A percentile compares a stretch with the other conserved stretches of the same genome.
These are phyloP conservation scores for Orthosia incerta DNA, from an alignment of 2,888 invertebrate species.

Conservation along the genomic window DNA sequence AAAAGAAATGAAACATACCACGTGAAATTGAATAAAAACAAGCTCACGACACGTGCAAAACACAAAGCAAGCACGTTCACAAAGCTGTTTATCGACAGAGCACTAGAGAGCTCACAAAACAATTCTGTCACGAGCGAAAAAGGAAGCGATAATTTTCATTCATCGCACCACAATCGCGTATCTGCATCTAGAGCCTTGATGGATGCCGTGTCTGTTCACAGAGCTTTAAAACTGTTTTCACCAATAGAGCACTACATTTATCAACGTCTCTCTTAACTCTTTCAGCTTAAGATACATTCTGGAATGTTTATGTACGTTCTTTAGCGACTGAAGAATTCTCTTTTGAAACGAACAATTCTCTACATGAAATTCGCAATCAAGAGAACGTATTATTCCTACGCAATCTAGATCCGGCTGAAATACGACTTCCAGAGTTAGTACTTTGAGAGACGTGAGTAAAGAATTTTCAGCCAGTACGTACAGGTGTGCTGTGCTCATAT, in stretches of 20 bases:
- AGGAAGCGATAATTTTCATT: slow-evolving; percentile 56
- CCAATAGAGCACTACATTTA: slow-evolving; percentile 47
- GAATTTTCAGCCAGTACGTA: slow-evolving; percentile 33
- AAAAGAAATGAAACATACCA: background rate
- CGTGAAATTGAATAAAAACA: slow-evolving; percentile 8
- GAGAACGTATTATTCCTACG: slow-evolving; percentile 21
- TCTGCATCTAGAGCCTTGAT: slow-evolving; percentile 51
- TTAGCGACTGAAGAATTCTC: slow-evolving; percentile 26
- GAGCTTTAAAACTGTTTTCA: slow-evolving; percentile 42
- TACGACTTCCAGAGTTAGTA: slow-evolving; percentile 27
- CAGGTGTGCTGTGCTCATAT: slow-evolving; percentile 20
- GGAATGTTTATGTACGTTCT: slow-evolving; percentile 28
- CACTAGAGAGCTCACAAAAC: slow-evolving; percentile 33
- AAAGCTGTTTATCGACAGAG: slow-evolving; percentile 32
- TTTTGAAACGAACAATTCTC: slow-evolving; percentile 21
- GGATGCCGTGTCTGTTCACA: slow-evolving; percentile 46
- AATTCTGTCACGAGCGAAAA: slow-evolving; percentile 48
- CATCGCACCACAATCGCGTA: slow-evolving; percentile 50
- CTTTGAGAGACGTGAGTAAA: slow-evolving; percentile 31
- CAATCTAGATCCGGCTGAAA: slow-evolving; percentile 24
- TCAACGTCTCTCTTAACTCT: slow-evolving; percentile 43
- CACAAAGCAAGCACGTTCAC: slow-evolving; percentile 15
- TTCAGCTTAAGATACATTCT: slow-evolving; percentile 29
- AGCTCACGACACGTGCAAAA: slow-evolving; percentile 13
- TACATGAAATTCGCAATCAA: slow-evolving; percentile 39